Evolutionary conservation across 2,797 vertebrate genomes (phyloP).

Genomic region (Phyllotis vaccarum): DNA sequence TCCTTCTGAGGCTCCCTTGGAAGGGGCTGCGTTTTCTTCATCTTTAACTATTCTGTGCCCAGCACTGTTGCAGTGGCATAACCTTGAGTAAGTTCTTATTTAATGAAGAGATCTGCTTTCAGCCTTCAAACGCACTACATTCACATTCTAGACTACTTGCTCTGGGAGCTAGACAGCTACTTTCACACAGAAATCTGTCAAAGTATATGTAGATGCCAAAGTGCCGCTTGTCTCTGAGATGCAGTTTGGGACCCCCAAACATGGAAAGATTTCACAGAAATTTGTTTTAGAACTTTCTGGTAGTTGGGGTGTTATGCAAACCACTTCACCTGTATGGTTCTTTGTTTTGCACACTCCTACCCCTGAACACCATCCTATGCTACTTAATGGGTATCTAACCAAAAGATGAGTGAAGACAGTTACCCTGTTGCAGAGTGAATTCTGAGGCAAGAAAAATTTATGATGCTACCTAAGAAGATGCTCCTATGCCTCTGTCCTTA

Average conservation of each 20-base stretch:
- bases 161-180: slow-evolving; percentile 50
- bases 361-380: background rate
- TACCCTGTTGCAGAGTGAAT: background rate
- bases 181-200: background rate
- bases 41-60: background rate
- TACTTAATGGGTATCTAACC: background rate
- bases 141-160: slow-evolving; percentile 14
- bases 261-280: background rate
- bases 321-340: background rate
- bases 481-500: background rate
- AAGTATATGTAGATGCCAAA: slow-evolving; percentile 9
- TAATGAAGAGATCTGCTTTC: slow-evolving; percentile 51
- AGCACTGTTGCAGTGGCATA: background rate
- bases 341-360: background rate
- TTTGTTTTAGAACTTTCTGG: background rate
- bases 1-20: background rate
- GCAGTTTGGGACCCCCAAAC: background rate
- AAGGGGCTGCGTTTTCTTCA: background rate
- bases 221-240: slow-evolving; percentile 28
- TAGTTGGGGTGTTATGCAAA: background rate
- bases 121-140: background rate
- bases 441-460: background rate
- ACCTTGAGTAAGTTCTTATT: background rate
- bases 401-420: background rate
- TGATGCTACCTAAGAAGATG: background rate